Conservation (phyloP, 1,140 invertebrate genomes). For the Drosophila rufa region DNA sequence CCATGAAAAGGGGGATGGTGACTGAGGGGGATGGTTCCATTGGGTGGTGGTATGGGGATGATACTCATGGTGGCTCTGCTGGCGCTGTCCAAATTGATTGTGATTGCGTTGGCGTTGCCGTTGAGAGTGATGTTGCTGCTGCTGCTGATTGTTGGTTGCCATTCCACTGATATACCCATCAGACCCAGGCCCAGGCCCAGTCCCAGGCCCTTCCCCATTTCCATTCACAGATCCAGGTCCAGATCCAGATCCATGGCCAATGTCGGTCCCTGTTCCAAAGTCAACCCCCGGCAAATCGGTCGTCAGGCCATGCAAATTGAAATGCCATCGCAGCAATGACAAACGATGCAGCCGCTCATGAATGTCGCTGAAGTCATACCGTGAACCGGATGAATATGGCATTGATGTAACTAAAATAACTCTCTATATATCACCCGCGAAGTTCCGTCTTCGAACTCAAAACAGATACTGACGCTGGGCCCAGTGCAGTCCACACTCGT, state of each 20-base stretch:
- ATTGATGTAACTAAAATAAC: constrained; percentile 16
- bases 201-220: background rate
- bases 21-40: background rate
- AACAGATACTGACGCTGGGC: constrained; percentile 21
- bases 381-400: constrained; percentile 26
- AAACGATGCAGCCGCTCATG: constrained; percentile 41
- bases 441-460: constrained; percentile 28
- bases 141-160: constrained; percentile 31
- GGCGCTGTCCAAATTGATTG: constrained; percentile 54
- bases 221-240: background rate
- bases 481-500: background rate
- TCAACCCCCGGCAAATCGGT: constrained; percentile 22
- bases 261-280: background rate
- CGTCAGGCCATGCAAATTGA: constrained; percentile 54
- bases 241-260: background rate
- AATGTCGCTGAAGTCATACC: constrained; percentile 26
- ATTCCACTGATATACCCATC: constrained; percentile 6
- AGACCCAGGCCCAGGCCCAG: background rate
- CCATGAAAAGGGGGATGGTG: constrained; percentile 3
- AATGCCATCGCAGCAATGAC: constrained; percentile 64
- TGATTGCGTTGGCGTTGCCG: constrained; percentile 29
- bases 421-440: constrained; percentile 12
- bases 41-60: constrained; percentile 2
- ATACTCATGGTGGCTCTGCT: constrained; percentile 8
- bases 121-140: constrained; percentile 15